phyloP scores from a whole-genome alignment of 2,113 vertebrate species.

The Chiloscyllium plagiosum region DNA sequence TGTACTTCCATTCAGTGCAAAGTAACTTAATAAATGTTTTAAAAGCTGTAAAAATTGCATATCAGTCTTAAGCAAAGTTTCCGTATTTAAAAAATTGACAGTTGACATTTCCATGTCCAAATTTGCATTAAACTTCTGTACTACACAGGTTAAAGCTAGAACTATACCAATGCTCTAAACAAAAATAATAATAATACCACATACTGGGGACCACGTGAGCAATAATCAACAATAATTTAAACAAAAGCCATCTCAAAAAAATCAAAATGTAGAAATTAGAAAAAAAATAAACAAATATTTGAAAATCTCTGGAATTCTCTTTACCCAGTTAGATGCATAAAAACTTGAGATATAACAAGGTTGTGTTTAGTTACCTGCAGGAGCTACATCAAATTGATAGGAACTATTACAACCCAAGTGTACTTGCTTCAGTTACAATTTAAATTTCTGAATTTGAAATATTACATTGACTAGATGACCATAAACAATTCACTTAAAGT shows the following conservation, averaged over 20 bases:
- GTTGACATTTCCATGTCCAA: neutral
- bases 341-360: neutral
- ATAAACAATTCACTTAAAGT: neutral
- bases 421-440: neutral
- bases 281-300: neutral
- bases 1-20: conserved; percentile 38
- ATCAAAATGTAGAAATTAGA: neutral
- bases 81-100: neutral
- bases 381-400: neutral
- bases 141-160: neutral
- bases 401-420: neutral
- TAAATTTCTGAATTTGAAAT: neutral
- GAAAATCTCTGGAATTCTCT: neutral
- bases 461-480: neutral
- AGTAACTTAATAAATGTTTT: conserved; percentile 40
- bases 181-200: neutral
- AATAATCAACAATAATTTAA: neutral
- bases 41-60: conserved; percentile 29
- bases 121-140: neutral
- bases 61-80: neutral
- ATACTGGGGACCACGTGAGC: neutral
- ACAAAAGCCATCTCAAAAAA: neutral
- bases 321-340: neutral
- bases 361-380: neutral
- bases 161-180: neutral